These are phyloP conservation scores for Sciurus vulgaris DNA, from an alignment of 2,797 vertebrate genomes.

Conservation along the genomic window DNA sequence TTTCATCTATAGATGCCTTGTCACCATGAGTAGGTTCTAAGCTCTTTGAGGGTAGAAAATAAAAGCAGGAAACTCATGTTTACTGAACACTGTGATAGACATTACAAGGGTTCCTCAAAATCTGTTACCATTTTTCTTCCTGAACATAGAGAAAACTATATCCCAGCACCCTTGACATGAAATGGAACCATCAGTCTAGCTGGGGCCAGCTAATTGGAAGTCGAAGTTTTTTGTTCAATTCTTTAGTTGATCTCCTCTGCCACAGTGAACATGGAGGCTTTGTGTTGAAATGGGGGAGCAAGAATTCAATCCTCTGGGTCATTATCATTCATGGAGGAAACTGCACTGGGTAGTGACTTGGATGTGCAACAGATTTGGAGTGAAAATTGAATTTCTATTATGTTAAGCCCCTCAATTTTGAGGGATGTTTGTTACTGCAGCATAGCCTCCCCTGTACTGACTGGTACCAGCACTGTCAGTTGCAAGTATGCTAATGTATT, in stretches of 20 bases:
- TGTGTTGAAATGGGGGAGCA: background rate
- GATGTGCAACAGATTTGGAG: background rate
- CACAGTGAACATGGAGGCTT: background rate
- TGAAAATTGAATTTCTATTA: background rate
- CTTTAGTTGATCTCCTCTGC: background rate
- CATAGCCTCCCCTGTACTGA: background rate
- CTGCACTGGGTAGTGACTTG: background rate
- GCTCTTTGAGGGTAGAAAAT: slow-evolving; percentile 1
- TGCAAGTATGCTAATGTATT: background rate
- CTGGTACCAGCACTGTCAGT: background rate
- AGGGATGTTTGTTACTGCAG: slow-evolving; percentile 25
- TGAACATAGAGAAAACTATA: background rate
- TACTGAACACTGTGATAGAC: background rate
- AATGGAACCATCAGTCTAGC: background rate
- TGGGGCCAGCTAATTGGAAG: background rate
- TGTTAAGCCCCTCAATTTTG: background rate
- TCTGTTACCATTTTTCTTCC: background rate
- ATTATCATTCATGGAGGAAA: background rate
- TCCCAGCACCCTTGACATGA: background rate
- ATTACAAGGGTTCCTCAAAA: background rate
- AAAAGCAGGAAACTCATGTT: slow-evolving; percentile 44
- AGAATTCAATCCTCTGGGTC: background rate
- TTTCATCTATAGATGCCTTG: background rate
- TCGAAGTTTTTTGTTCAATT: background rate
- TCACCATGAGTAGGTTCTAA: slow-evolving; percentile 46